Evolutionary conservation across 2,888 invertebrate genomes (phyloP), one percentile per base, ranked within the genome.

Genomic region (Ophion slaviceki): DNA sequence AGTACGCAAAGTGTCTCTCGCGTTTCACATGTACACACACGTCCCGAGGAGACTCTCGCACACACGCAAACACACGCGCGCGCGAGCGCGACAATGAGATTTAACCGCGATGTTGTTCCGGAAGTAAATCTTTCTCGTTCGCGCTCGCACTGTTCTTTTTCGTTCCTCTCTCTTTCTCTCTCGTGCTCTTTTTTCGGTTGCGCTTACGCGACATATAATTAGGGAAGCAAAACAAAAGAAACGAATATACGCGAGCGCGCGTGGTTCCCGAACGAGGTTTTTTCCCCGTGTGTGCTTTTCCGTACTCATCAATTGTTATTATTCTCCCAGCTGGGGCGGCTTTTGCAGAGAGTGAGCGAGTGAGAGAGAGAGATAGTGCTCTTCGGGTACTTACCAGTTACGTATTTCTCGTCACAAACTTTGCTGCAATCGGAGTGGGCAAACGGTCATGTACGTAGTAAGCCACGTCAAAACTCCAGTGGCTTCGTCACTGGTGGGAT

Each of bases 331-430:
- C 79, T 79, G 79, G 79, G 79, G 79, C 7, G 47, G 59, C 79
- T 70, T 79, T 79, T 79, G 77, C 68, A 68, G 40, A 76, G 76
- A 47, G 47, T 14, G 47, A 47, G 47, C 47, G 59, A 24, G 67
- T 40, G 8, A 40, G 40, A 40, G 40, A 40, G 40, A 77, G 77
- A 61, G 67, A 14, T 8, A 2, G 17, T 67, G 45, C 79, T 95
- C 95, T 95, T 95, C 95, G 96, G 85, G 96, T 96, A 97, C 96
- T 97, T 96, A 97, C 97, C 97, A 96, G 97, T 97, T 97, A 97
- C 97, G 97, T 97, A 97, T 97, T 97, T 97, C 97, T 97, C 97
- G 97, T 97, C 97, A 97, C 97, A 96, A 96, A 96, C 96, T 97
- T 97, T 97, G 97, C 97, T 96, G 97, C 97, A 96, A 97, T 97